Conservation (phyloP, 2,113 vertebrate species). For the Peromyscus leucopus region DNA sequence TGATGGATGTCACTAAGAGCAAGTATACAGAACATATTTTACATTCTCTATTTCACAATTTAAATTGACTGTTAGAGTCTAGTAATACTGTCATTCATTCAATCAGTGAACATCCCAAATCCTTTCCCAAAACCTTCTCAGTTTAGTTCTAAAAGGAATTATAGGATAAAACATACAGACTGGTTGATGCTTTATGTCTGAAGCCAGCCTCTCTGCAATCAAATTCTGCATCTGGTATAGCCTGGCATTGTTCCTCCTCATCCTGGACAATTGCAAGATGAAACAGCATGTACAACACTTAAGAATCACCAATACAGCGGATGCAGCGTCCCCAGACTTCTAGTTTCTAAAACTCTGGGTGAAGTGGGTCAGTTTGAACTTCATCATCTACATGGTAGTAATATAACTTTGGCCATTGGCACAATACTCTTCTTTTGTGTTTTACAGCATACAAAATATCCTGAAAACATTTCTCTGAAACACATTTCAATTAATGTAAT, state of each 20-base stretch:
- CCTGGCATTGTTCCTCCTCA: constrained; percentile 23
- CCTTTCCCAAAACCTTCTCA: constrained; percentile 41
- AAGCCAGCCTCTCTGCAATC: constrained; percentile 36
- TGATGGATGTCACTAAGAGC: neutral
- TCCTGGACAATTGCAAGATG: neutral
- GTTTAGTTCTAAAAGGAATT: constrained; percentile 45
- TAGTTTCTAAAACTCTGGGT: constrained; percentile 79
- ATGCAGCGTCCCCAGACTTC: constrained; percentile 71
- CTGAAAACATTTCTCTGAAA: constrained; percentile 78
- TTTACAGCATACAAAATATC: constrained; percentile 80
- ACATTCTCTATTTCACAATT: constrained; percentile 23
- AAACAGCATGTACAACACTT: constrained; percentile 8
- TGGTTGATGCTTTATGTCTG: constrained; percentile 34
- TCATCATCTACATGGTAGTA: constrained; percentile 80
- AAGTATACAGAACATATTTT: constrained; percentile 38
- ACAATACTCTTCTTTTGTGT: constrained; percentile 75
- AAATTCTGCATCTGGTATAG: constrained; percentile 43
- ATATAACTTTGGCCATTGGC: constrained; percentile 79
- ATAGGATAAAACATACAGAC: constrained; percentile 37
- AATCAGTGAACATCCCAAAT: constrained; percentile 22
- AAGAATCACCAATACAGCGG: constrained; percentile 57
- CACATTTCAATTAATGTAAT: constrained; percentile 82
- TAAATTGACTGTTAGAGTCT: constrained; percentile 25
- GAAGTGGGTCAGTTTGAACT: constrained; percentile 61
- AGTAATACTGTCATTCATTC: constrained; percentile 4